Conservation (phyloP, 2,797 vertebrate species). For the Melanotaenia trifasciata region DNA sequence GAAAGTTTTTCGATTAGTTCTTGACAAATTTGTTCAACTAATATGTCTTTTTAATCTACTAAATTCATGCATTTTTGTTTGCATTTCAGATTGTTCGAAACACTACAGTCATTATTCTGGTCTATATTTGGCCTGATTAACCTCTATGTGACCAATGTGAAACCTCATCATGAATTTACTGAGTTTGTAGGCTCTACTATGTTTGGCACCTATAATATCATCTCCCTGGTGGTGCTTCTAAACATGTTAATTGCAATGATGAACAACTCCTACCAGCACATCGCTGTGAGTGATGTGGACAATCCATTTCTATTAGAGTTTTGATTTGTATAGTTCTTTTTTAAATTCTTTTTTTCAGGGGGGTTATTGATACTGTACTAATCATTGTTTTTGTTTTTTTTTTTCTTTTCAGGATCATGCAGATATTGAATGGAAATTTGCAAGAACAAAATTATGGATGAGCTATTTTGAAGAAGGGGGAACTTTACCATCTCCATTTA, state of each 20-base stretch:
- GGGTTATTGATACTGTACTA: not conserved
- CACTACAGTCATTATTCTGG: conserved; percentile 97
- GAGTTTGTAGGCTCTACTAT: conserved; percentile 97
- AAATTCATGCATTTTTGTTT: conserved; percentile 22
- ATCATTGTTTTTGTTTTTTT: conserved; percentile 22
- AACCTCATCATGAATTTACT: conserved; percentile 91
- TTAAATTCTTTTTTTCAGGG: not conserved
- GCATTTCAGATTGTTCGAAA: conserved; percentile 92
- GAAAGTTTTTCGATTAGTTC: conserved; percentile 14
- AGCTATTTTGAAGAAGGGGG: conserved; percentile 99
- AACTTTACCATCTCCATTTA: conserved; percentile 95
- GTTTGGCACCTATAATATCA: conserved; percentile 98
- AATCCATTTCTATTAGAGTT: not conserved
- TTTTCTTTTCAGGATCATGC: conserved; percentile 90
- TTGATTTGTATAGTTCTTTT: conserved; percentile 6
- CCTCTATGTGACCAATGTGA: conserved; percentile 95
- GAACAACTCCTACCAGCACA: conserved; percentile 99
- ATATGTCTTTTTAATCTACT: not conserved
- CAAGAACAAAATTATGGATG: conserved; percentile 99
- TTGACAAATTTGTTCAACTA: conserved; percentile 11
- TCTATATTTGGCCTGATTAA: conserved; percentile 97
- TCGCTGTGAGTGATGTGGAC: conserved; percentile 88
- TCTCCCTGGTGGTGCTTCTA: conserved; percentile 96
- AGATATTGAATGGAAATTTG: conserved; percentile 99
- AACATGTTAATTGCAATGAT: conserved; percentile 99